Percentiles rank a stretch among this genome's conserved stretches.
Conservation (phyloP, 1,140 invertebrate genomes). For the Heliconius congener region DNA sequence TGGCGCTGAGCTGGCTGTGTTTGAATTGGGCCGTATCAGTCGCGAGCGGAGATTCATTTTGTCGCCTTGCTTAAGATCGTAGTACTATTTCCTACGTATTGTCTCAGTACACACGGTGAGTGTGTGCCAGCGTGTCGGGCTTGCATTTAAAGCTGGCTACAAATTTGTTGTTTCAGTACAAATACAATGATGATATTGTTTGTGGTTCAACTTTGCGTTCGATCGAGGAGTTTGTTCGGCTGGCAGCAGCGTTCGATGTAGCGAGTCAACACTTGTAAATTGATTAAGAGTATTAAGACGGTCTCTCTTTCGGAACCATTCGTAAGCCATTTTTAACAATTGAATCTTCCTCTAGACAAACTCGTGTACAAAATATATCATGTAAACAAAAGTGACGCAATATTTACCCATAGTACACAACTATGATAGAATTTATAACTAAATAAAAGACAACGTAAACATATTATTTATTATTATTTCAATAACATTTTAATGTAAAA, state of each 20-base stretch:
- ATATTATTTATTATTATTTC: conserved; percentile 8
- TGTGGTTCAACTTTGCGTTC: conserved; percentile 76
- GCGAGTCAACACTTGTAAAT: conserved; percentile 65
- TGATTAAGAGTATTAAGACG: conserved; percentile 57
- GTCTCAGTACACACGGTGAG: conserved; percentile 77
- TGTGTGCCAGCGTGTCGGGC: conserved; percentile 73
- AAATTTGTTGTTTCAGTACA: conserved; percentile 81
- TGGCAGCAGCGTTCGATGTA: conserved; percentile 47
- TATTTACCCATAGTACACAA: neutral
- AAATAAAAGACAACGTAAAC: conserved; percentile 1
- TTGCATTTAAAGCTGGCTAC: conserved; percentile 79
- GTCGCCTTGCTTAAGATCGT: conserved; percentile 79
- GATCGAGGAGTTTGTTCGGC: conserved; percentile 75
- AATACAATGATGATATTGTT: conserved; percentile 80
- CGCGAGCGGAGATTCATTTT: conserved; percentile 80
- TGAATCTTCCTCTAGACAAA: neutral
- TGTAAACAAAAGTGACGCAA: neutral
- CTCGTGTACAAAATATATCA: neutral
- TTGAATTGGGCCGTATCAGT: conserved; percentile 81
- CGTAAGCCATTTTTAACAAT: conserved; percentile 23
- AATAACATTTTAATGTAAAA: conserved; percentile 29
- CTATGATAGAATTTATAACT: neutral
- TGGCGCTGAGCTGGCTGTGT: conserved; percentile 73
- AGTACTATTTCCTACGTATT: conserved; percentile 76
- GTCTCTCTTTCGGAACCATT: conserved; percentile 17